Evolutionary conservation across 2,113 vertebrate species (phyloP), one percentile per base, ranked within the genome.

Genomic region (Poeciliopsis retropinna): DNA sequence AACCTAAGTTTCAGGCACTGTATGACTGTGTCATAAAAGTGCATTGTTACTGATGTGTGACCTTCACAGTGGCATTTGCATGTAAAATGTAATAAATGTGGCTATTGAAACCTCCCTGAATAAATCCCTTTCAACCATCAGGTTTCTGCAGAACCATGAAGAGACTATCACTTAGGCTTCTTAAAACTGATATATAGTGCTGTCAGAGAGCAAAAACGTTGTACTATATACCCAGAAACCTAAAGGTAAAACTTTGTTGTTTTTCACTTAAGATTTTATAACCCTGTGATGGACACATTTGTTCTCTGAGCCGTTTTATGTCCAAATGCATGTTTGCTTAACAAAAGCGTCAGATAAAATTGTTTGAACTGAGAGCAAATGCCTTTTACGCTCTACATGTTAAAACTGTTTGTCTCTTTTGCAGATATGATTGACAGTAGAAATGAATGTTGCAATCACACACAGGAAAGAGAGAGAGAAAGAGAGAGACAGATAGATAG

Each of bases 401-500:
- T 10, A 64, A 64, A 34, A 19, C 10, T 12, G 30, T 64, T 25
- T 34, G 19, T 25, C 61, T 19, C 39, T 12, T 64, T 27, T 60
- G n/a, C 12, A 78, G 64, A 78, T 67, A 63, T 71, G 41, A 19
- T 72, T 25, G 25, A 22, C 73, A 41, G 70, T 73, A 73, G 29
- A 0, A 31, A 19, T 32, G 19, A 39, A 71, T 89, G 69, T 87
- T 67, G 81, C 67, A 87, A 87, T 76, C 77, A 63, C 6, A 72
- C 41, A 82, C 78, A 78, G 67, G 70, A 69, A 70, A 70, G 34
- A 57, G 34, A 68, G 17, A 75, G 44, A 34, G 64, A 61, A 64
- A 44, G 78, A 31, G 69, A 72, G 66, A 72, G 62, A 77, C 62
- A 69, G 72, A 61, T 70, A 66, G 82, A 80, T 76, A 64, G 79